A percentile compares a stretch with the other conserved stretches of the same genome.
These are phyloP conservation scores for Margaritifera margaritifera DNA, from an alignment of 2,888 invertebrate species.

Conservation along the genomic window DNA sequence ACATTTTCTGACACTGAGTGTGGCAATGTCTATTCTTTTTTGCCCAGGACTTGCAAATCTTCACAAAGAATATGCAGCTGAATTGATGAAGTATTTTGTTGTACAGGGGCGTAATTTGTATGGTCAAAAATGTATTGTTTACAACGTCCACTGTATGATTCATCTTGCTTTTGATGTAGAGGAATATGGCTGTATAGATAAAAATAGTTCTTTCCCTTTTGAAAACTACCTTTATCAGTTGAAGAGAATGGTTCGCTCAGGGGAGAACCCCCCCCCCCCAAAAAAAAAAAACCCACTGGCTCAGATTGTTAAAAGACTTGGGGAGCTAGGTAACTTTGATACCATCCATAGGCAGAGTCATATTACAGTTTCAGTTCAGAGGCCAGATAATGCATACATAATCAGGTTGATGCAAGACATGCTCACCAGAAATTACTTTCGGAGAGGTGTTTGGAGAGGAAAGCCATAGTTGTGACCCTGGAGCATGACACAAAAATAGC, in stretches of 20 bases:
- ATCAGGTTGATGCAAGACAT: conserved; percentile 1
- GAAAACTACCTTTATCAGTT: conserved; percentile 22
- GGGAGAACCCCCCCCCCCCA: no score
- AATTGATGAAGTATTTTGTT: conserved; percentile 49
- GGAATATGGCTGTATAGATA: conserved; percentile 16
- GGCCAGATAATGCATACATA: conserved; percentile 11
- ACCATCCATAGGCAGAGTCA: background rate
- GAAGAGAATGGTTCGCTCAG: conserved; percentile 9
- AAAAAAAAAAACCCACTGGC: no score
- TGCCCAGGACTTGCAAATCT: no score
- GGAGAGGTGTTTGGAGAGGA: no score
- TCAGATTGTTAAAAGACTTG: conserved; percentile 8
- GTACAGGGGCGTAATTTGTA: conserved; percentile 47
- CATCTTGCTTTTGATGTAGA: conserved; percentile 14
- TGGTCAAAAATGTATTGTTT: no score
- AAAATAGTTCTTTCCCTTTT: conserved; percentile 17
- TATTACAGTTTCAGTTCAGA: background rate
- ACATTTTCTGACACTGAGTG: no score
- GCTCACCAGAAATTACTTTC: background rate
- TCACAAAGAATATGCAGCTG: no score
- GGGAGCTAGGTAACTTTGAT: conserved; percentile 1
- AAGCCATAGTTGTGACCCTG: no score
- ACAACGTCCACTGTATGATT: no score
- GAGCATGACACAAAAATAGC: no score
- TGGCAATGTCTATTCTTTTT: no score